Base-by-base conservation (phyloP, 2,113 vertebrate genomes). In the Jaculus jaculus region DNA sequence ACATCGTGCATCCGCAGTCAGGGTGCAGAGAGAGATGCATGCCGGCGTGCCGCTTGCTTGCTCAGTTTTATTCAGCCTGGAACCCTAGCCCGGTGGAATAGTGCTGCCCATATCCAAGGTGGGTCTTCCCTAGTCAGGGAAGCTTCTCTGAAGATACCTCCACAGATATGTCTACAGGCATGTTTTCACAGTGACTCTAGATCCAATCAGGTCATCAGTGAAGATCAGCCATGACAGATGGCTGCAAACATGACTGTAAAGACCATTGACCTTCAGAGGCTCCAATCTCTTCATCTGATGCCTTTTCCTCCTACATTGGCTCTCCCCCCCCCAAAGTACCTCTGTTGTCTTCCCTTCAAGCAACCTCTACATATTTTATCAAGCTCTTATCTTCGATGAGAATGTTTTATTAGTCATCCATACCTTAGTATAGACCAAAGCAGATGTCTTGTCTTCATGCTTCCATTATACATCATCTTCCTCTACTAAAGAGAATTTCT, bases 371-470 rank as follows among this genome's bases (percentile, higher is more conserved):
- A 24, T 42, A 23, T 58, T 51, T 28, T 12, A 84, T 82, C 17
- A 63, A 60, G 68, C 17, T 5, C 6, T 71, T 78, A 63, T 58
- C 37, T 71, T 61, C 23, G 32, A 61, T 6, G 30, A 42, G 23
- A 7, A 13, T n/a, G 3, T 65, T 73, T 7, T 58, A 75, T 60
- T 28, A 82, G 75, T 39, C 65, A 75, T 26, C 71, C 39, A 71
- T 24, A 84, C 20, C 78, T 78, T 89, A 80, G 34, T 68, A 80
- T 75, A 79, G 90, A 74, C 54, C 63, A 51, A 82, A 88, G 32
- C 39, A 32, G 58, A 37, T 10, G 16, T 66, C 47, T 69, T 77
- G 13, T 18, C 32, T 87, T 86, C 34, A 51, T 72, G 5, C 51
- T 47, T 58, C 17, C 47, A 1, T 20, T 63, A 18, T 28, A 7